Conservation (phyloP, 2,113 vertebrate genomes). For the Calyptomena viridis region DNA sequence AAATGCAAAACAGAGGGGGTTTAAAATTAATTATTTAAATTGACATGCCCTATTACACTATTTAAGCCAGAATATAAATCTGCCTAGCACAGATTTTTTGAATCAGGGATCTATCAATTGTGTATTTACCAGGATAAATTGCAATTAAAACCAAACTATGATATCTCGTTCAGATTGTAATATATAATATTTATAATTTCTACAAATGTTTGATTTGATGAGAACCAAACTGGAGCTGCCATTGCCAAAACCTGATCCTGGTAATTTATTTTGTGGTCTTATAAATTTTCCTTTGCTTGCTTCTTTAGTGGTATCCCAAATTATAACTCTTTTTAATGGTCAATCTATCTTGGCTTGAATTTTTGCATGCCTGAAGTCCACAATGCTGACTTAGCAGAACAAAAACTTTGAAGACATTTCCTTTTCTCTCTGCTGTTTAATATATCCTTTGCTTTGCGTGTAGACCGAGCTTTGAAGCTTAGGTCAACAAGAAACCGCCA, state of each 20-base stretch:
- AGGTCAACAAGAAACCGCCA: conserved; percentile 14
- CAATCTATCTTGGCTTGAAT: conserved; percentile 21
- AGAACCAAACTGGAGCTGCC: background rate
- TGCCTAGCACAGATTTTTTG: background rate
- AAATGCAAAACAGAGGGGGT: background rate
- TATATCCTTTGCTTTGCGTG: conserved; percentile 32
- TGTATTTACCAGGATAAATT: background rate
- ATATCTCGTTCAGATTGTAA: background rate
- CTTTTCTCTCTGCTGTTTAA: conserved; percentile 41
- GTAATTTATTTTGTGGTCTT: conserved; percentile 23
- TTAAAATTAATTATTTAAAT: conserved; percentile 12
- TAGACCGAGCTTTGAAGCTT: background rate
- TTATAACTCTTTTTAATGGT: conserved; percentile 10
- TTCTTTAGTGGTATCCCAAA: conserved; percentile 55
- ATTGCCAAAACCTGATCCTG: background rate
- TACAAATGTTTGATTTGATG: conserved; percentile 32
- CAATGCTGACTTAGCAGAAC: conserved; percentile 61
- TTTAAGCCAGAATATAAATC: background rate
- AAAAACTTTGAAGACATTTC: conserved; percentile 45
- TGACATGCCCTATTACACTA: background rate
- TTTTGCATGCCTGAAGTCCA: conserved; percentile 36
- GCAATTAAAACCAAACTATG: background rate
- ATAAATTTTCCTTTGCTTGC: conserved; percentile 26
- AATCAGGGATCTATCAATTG: background rate
- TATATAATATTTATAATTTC: background rate